Conservation (phyloP, 2,797 vertebrate genomes). For the Pseudomugil gertrudae region DNA sequence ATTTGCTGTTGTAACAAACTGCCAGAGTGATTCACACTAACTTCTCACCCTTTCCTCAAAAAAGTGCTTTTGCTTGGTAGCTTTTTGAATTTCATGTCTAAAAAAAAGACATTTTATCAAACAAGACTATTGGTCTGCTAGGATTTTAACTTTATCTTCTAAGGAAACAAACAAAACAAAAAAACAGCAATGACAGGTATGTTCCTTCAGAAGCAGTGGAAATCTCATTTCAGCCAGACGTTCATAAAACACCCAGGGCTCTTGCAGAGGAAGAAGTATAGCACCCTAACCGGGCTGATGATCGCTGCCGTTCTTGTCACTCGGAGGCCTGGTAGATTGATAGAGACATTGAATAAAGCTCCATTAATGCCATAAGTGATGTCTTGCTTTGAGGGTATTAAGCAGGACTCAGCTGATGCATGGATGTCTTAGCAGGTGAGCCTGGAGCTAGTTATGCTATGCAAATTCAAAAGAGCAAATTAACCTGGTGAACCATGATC, state of each 20-base stretch:
- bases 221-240: constrained; percentile 70
- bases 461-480: constrained; percentile 57
- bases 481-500: constrained; percentile 48
- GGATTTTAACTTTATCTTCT: constrained; percentile 14
- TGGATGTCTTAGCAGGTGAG: constrained; percentile 60
- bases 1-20: constrained; percentile 52
- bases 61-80: constrained; percentile 57
- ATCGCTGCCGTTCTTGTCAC: constrained; percentile 65
- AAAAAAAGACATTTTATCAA: constrained; percentile 49
- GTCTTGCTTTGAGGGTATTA: constrained; percentile 60
- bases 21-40: constrained; percentile 51
- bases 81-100: constrained; percentile 48
- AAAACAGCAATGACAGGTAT: constrained; percentile 45
- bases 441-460: constrained; percentile 63
- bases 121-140: constrained; percentile 29
- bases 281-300: constrained; percentile 61
- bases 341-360: constrained; percentile 52
- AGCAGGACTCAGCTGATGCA: constrained; percentile 50
- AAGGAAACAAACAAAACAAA: constrained; percentile 5
- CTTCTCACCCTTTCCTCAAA: constrained; percentile 46
- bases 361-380: constrained; percentile 68
- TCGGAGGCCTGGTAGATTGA: constrained; percentile 67
- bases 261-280: constrained; percentile 64
- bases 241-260: constrained; percentile 58
- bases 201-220: constrained; percentile 62